Base-by-base conservation (phyloP, 2,797 vertebrate species). In the Acanthurus leucopareius region DNA sequence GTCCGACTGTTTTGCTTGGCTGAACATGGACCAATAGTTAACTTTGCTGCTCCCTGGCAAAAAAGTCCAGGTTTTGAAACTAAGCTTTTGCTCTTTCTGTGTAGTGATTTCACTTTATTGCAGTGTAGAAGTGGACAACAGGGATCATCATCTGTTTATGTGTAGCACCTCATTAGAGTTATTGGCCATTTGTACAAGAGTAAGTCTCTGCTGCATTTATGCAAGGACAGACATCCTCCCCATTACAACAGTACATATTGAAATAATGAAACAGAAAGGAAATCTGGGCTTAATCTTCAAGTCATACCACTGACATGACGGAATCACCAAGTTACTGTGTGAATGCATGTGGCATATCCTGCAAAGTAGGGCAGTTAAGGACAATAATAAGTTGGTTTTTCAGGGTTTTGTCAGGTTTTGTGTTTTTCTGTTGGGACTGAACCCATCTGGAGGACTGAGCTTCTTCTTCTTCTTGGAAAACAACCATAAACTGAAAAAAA, bases 401-500 rank as follows among this genome's bases (percentile, higher is more conserved):
- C 13, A n/a, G 2, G 42, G 47, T 67, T 57, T 49, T 38, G 16
- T 48, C 54, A 9, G 28, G 56, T 32, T 57, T 20, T 40, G 19
- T 44, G 16, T 28, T 38, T 66, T 66, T 32, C n/a, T 57, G 13
- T 42, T 48, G 15, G 57, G 49, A 67, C n/a, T 45, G 45, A 56
- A 54, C 28, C 61, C 75, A 65, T 69, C 60, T 69, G 56, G 22
- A 66, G 54, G 19, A 11, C 32, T 13, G 11, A 64, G 10, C 35
- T 51, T 68, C 10, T 32, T 32, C 28, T 32, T 5, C 0, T n/a
- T 32, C 14, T 20, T 17, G 25, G 48, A 60, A 52, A 57, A 45
- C 11, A 52, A 17, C 28, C 20, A 25, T 14, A 28, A 79, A 53
- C 22, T 32, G 4, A 51, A 75, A 73, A 75, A 73, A 62, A 40